Conservation (phyloP, 2,888 invertebrate species). For the Lasioglossum marginatum region DNA sequence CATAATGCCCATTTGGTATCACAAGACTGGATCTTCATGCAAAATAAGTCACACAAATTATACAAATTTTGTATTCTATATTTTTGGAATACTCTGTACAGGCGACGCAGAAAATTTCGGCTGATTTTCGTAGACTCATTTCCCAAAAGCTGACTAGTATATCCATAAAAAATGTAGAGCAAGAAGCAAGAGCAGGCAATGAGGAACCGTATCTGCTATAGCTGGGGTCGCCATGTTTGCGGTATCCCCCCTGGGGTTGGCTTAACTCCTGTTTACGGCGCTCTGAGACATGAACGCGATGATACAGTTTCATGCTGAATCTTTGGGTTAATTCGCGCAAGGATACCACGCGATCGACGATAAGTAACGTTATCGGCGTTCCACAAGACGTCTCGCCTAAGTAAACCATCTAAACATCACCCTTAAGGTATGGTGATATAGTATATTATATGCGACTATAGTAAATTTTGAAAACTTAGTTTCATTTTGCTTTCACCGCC, state of each 20-base stretch:
- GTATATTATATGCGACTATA: background rate
- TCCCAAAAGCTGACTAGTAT: background rate
- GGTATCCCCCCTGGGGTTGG: background rate
- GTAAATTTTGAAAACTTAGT: background rate
- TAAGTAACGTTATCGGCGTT: background rate
- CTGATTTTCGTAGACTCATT: background rate
- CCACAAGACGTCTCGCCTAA: background rate
- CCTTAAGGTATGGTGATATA: background rate
- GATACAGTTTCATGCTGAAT: slow-evolving; percentile 1
- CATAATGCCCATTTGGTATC: too few species aligned
- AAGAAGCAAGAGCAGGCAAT: background rate
- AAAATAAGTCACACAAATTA: too few species aligned
- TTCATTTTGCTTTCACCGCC: slow-evolving; percentile 10
- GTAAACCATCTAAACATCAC: background rate
- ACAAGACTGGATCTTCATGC: too few species aligned
- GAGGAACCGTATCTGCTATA: background rate
- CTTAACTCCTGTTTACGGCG: background rate
- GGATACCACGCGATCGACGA: background rate
- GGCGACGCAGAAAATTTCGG: background rate
- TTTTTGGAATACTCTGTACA: background rate
- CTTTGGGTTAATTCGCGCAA: background rate
- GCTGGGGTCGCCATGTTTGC: background rate
- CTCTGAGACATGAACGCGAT: background rate
- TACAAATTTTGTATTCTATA: too few species aligned
- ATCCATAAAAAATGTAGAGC: background rate